Evolutionary conservation across 2,888 invertebrate species (phyloP), one percentile per base, ranked within the genome.

Genomic region (Stegana nigrithorax): DNA sequence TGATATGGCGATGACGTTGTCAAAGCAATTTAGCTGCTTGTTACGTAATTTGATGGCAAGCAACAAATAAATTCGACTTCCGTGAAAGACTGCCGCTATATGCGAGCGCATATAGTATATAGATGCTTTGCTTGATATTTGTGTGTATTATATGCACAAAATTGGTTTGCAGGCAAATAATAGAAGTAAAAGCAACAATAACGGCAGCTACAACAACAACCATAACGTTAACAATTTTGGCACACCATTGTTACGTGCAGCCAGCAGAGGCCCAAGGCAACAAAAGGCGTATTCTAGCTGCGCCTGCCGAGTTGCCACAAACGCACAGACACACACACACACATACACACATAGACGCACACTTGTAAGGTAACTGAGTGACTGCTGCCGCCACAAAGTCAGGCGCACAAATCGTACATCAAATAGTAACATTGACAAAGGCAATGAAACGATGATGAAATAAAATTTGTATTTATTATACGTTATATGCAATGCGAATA

Each of bases 381-480:
- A 29, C 1, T 29, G 29, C 8, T n/a, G n/a, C 2, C 2, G 10
- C 2, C 2, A 5, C 32, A 32, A 12, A 32, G 8, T 0, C 2
- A 29, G 25, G 23, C 61, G 27, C 25, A 26, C 42, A 53, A 55
- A 29, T 45, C 59, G 39, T 65, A 47, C 57, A 60, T 63, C 61
- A 62, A 66, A 61, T 59, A 32, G 63, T 56, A 63, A 53, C 59
- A 63, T 56, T 63, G 63, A 63, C 63, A 65, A 59, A 47, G 39
- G 62, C 59, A 59, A 36, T 55, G 32, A 55, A 27, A 17, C 14
- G 44, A 44, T 47, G 47, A 62, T 59, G 66, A 62, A 60, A 60
- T 60, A 57, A 59, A 63, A 55, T 44, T 44, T 50, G n/a, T 59
- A 59, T 63, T 59, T 59, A 59, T 59, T 53, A 25, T 23, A 42